Evolutionary conservation across 2,113 vertebrate species (phyloP).

Genomic region (Cebidichthys violaceus): DNA sequence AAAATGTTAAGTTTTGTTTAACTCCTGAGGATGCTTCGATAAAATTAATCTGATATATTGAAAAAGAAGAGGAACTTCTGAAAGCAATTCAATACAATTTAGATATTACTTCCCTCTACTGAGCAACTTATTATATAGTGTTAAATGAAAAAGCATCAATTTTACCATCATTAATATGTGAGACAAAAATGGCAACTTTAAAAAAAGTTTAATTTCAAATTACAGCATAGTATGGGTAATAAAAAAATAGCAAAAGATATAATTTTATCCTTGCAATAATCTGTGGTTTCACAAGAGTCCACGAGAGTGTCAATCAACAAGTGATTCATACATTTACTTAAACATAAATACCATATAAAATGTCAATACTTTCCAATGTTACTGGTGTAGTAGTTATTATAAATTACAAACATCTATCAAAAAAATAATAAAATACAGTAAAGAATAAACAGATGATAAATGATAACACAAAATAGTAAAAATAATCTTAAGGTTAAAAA

Average conservation of each 20-base stretch:
- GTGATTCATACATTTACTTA: constrained; percentile 47
- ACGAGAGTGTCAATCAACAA: constrained; percentile 49
- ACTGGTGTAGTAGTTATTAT: constrained; percentile 55
- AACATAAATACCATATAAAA: constrained; percentile 79
- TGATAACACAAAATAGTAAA: constrained; percentile 30
- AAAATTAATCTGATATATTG: background rate
- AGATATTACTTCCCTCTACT: background rate
- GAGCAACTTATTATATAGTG: background rate
- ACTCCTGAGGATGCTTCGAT: constrained; percentile 24
- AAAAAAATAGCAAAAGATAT: constrained; percentile 61
- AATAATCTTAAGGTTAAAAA: background rate
- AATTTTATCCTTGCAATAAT: constrained; percentile 57
- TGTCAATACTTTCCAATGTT: constrained; percentile 53
- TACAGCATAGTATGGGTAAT: constrained; percentile 52
- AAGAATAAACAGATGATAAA: constrained; percentile 33
- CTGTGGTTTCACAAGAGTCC: constrained; percentile 45
- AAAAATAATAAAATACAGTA: constrained; percentile 45
- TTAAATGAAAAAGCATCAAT: background rate
- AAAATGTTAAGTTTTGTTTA: constrained; percentile 28
- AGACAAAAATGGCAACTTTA: constrained; percentile 26
- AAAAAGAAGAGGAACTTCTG: background rate
- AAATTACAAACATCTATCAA: constrained; percentile 67
- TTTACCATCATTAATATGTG: constrained; percentile 5
- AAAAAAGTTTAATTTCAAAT: constrained; percentile 67
- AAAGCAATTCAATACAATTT: background rate